Evolutionary conservation across 2,797 vertebrate species (phyloP).

Genomic region (Dicrostonyx torquatus): DNA sequence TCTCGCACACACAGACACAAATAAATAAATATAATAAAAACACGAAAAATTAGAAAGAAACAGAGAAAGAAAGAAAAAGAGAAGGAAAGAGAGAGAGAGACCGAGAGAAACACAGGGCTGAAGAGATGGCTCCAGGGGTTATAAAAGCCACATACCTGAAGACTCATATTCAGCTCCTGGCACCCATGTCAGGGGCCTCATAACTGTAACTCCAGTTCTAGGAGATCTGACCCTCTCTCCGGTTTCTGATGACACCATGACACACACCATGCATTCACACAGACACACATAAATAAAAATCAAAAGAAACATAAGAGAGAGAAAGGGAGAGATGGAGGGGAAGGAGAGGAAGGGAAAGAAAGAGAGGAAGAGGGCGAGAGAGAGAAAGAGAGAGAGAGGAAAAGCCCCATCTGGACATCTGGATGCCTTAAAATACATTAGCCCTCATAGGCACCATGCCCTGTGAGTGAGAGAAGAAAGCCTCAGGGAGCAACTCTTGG

Average conservation of each 20-base stretch:
- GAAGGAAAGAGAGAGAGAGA: not conserved
- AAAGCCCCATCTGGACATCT: not conserved
- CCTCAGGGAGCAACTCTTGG: not conserved
- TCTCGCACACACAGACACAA: too few species aligned
- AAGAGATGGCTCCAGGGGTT: not conserved
- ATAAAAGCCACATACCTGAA: not conserved
- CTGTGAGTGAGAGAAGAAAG: not conserved
- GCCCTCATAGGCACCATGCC: too few species aligned
- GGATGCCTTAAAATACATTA: not conserved
- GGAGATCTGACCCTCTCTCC: not conserved
- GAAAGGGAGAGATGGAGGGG: not conserved
- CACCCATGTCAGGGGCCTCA: not conserved
- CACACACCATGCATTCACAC: not conserved
- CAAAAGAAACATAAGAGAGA: not conserved
- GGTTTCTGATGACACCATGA: not conserved
- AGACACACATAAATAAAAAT: not conserved
- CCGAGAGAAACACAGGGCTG: too few species aligned
- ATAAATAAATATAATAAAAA: not conserved
- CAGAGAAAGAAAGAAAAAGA: too few species aligned
- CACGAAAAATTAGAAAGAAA: not conserved
- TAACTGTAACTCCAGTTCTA: not conserved
- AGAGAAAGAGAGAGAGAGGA: not conserved
- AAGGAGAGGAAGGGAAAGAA: not conserved
- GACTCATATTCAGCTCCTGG: not conserved
- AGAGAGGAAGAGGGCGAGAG: not conserved